Percentiles rank a stretch among this genome's conserved stretches.
Evolutionary conservation across 2,113 vertebrate genomes (phyloP).

Genomic region (Isichthys henryi): DNA sequence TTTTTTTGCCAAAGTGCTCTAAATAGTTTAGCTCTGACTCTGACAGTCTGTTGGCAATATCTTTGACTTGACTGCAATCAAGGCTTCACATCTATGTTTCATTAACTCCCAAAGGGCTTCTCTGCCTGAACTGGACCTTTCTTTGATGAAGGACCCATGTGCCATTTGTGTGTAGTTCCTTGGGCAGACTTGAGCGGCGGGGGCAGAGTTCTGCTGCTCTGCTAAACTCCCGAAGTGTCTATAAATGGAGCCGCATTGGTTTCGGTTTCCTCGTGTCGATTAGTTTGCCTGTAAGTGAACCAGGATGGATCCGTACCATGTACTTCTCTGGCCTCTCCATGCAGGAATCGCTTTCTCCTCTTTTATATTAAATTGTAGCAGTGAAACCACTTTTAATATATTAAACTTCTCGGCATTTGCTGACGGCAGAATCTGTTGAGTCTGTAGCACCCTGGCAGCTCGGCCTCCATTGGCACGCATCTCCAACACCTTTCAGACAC

Average conservation of each 20-base stretch:
- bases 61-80: neutral
- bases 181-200: neutral
- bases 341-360: neutral
- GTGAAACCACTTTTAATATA: neutral
- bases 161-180: neutral
- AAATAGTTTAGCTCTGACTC: neutral
- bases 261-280: neutral
- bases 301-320: neutral
- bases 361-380: neutral
- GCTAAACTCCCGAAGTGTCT: neutral
- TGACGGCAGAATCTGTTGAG: neutral
- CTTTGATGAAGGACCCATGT: neutral
- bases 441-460: neutral
- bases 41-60: neutral
- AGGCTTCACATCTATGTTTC: neutral
- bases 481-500: neutral
- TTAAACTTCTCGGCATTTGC: neutral
- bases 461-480: neutral
- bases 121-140: neutral
- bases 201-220: neutral
- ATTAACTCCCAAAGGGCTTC: neutral
- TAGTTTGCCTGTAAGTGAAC: neutral
- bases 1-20: neutral
- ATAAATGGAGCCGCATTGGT: neutral
- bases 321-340: neutral